Percentiles rank a stretch among this genome's conserved stretches.
Conservation (phyloP, 2,888 invertebrate genomes). For the Plebejus argus region DNA sequence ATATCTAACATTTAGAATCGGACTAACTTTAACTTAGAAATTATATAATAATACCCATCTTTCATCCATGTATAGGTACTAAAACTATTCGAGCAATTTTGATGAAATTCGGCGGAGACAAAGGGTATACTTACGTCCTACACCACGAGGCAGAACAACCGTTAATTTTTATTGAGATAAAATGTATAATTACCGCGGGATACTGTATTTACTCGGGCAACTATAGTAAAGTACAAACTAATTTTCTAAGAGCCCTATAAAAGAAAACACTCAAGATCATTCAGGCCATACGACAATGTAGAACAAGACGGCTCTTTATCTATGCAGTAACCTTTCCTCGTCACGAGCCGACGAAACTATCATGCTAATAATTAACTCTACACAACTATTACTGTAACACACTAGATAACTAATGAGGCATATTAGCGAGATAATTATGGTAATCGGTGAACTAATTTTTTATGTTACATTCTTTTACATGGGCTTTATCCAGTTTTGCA, state of each 20-base stretch:
- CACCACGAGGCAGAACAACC: too few species aligned
- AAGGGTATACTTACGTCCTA: too few species aligned
- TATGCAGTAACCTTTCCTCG: not conserved
- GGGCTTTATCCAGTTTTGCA: not conserved
- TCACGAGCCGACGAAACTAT: not conserved
- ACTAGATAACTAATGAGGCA: slow-evolving; percentile 1
- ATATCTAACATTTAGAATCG: not conserved
- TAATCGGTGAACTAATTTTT: not conserved
- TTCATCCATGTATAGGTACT: too few species aligned
- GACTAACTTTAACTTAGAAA: too few species aligned
- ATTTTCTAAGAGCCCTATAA: not conserved
- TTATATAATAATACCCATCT: too few species aligned
- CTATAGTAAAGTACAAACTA: too few species aligned
- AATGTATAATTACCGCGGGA: too few species aligned
- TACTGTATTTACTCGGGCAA: too few species aligned
- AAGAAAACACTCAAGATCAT: not conserved
- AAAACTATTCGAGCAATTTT: too few species aligned
- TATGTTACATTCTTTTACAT: not conserved
- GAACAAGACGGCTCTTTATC: not conserved
- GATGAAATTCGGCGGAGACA: too few species aligned
- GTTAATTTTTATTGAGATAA: too few species aligned
- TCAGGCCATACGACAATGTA: not conserved
- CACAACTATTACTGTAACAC: slow-evolving; percentile 12
- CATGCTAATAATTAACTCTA: slow-evolving; percentile 3
- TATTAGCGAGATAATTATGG: slow-evolving; percentile 10